Evolutionary conservation across 2,888 invertebrate genomes (phyloP), one percentile per base, ranked within the genome.

Genomic region (Belgica antarctica): DNA sequence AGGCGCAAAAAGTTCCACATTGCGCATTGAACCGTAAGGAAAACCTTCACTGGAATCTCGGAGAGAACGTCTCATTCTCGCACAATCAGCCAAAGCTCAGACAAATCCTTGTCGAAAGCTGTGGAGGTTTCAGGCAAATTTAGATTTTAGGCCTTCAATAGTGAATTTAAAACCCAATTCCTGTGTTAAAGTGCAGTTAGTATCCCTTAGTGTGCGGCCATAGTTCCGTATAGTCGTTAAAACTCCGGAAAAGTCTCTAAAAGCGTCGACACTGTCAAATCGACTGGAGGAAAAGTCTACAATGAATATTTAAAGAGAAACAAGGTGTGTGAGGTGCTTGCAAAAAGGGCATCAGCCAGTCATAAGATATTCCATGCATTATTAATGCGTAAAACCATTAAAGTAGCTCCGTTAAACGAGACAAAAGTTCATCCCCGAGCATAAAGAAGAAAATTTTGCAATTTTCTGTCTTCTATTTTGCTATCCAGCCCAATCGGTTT

Each of bases 401-500:
- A 41, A 41, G 41, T 41, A 41, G 41, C 41, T 41, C 15, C 22
- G 19, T 52, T 22, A 52, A 22, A 4, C 2, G 3, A 52, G 52
- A 17, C 22, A 22, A n/a, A 52, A 22, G 52, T 2, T 15, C 41
- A 41, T 3, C 15, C 15, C 12, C 5, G 22, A 4, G 22, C 3
- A 7, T 17, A 52, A 17, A 17, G 3, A 52, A 7, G 22, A n/a
- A 22, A 52, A 17, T 52, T 52, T 52, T 52, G 52, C 52, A 52
- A 52, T 52, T 52, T 52, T 52, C 52, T 10, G 17, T 52, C 52
- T 52, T 52, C 22, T 22, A 59, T 27, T 31, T 57, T 57, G 25
- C 28, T 57, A 68, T 34, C 57, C 68, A 68, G 57, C 68, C 68
- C 68, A 68, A 68, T 28, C 47, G 24, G 57, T 57, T 68, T 68